Evolutionary conservation across 2,888 invertebrate genomes (phyloP), one percentile per base, ranked within the genome.

Genomic region (Epinotia bilunana): DNA sequence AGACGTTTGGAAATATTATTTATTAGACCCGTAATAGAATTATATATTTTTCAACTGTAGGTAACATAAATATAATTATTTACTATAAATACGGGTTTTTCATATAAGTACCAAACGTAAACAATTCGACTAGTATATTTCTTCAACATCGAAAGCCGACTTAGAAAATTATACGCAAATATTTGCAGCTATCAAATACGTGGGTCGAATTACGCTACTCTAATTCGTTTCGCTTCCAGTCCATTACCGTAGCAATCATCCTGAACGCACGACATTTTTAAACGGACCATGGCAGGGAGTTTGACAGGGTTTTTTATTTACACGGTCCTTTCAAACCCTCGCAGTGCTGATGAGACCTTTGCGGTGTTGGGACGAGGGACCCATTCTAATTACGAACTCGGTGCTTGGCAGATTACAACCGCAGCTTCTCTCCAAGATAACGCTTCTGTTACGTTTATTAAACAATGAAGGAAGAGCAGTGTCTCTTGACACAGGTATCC

Each of bases 361-460:
- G 83, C 79, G 84, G 86, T 81, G 80, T 78, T 83, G 77, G 81
- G 81, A 81, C 79, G 80, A 80, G 82, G 80, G 83, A 77, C 71
- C 83, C 82, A 67, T 75, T 72, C 84, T 90, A 90, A 91, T 90
- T 89, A 89, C 87, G 83, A 79, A 80, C 83, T 84, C 80, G 81
- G 78, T 81, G 80, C 81, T 78, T 80, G 78, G 77, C 82, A 83
- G 86, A 87, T 88, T 86, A 84, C 81, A 84, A 83, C 80, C 78
- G 80, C 81, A 82, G 84, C 46, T 64, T 74, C 46, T 39, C 33
- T 57, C 65, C n/a, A 63, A 55, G 71, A 74, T 64, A 74, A 62
- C 70, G 65, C 39, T 55, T 61, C 60, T 43, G 64, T 74, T 73
- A 67, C 49, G 65, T 46, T 73, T 49, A 73, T 28, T 28, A 28